Evolutionary conservation across 2,888 invertebrate genomes (phyloP), one percentile per base, ranked within the genome.

Genomic region (Elysia crispata): DNA sequence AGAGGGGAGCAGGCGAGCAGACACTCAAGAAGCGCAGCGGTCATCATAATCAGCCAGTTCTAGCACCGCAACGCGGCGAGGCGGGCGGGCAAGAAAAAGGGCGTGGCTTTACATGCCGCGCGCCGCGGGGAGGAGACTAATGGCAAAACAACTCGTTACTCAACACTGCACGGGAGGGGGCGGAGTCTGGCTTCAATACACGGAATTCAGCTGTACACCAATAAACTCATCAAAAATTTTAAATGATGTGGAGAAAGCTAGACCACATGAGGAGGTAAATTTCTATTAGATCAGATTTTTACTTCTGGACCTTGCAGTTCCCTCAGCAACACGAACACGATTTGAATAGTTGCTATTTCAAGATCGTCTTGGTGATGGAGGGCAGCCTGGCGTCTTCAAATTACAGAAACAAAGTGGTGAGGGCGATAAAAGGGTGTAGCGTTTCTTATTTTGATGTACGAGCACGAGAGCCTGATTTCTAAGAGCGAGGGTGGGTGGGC

Each of bases 141-240:
- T 41, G 41, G 41, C 5, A 41, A 41, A 41, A 41, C 30, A 28
- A 64, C n/a, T 28, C 76, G 57, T 57, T 54, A 60, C n/a, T 60
- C 23, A 25, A 57, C 25, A 60, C 33, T 33, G 25, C 54, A 77
- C 77, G 60, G 33, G 33, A 49, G 57, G 23, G 28, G 79, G 79
- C 67, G 79, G 79, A 74, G 79, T 67, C 74, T 33, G 18, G 50
- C 25, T 11, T 0, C 28, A 25, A 25, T 30, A 33, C 33, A 28
- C 31, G n/a, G 74, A 62, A 54, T 23, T 33, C 28, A 57, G 57
- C 31, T 31, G 57, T 67, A 74, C 79, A 74, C 74, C 54, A 74
- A 74, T 79, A 33, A 74, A 79, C 66, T 74, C 79, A 49, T 79
- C 67, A 67, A 74, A 78, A 79, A 66, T 41, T 79, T 74, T 74